Evolutionary conservation across 2,113 vertebrate genomes (phyloP).

Genomic region (Lycaon pictus): DNA sequence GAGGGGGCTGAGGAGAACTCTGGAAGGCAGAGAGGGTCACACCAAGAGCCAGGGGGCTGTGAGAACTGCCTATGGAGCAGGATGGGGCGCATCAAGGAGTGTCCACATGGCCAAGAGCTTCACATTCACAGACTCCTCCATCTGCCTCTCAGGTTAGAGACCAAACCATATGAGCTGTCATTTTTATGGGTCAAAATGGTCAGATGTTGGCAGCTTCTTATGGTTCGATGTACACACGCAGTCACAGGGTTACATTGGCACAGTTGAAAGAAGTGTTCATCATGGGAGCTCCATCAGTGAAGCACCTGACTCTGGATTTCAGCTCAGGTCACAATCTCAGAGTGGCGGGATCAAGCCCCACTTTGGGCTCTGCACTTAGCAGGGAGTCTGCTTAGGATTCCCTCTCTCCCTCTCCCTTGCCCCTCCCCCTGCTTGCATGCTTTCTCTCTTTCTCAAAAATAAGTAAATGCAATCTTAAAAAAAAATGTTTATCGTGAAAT

Average conservation of each 20-base stretch:
- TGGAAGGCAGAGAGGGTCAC: not conserved
- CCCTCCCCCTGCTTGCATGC: not conserved
- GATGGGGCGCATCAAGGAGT: rapidly evolving
- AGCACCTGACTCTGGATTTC: not conserved
- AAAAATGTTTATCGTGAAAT: not conserved
- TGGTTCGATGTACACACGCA: rapidly evolving
- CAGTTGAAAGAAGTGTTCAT: rapidly evolving
- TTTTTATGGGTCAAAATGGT: not conserved
- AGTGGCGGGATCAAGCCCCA: not conserved
- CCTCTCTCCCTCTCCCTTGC: not conserved
- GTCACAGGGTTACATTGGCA: not conserved
- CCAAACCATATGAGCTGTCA: not conserved
- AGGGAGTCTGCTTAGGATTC: not conserved
- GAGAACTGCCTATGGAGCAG: rapidly evolving
- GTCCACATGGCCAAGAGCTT: not conserved
- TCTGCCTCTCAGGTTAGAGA: not conserved
- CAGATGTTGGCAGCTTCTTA: not conserved
- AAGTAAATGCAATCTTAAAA: not conserved
- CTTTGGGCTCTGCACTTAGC: not conserved
- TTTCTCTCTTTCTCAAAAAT: not conserved
- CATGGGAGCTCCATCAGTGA: not conserved
- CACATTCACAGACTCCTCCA: not conserved
- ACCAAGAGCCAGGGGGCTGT: rapidly evolving
- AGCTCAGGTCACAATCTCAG: not conserved
- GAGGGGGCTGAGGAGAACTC: not conserved